Evolutionary conservation across 2,113 vertebrate species (phyloP).

Genomic region (Bucco capensis): DNA sequence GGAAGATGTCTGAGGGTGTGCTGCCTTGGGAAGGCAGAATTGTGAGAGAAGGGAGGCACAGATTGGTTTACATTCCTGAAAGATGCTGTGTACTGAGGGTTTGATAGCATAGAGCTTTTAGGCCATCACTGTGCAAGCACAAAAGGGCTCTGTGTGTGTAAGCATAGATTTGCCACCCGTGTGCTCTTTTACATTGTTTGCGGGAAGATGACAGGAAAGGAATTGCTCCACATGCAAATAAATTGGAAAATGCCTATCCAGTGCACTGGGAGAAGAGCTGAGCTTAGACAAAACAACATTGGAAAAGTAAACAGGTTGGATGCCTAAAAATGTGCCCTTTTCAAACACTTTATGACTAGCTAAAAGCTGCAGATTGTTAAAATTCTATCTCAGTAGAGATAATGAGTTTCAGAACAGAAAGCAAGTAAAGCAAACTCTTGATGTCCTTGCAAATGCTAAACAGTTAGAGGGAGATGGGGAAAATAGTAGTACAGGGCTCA

Average conservation of each 20-base stretch:
- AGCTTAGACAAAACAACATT: neutral
- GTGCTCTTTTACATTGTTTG: neutral
- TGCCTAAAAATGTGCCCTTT: neutral
- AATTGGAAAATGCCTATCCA: neutral
- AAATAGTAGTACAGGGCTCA: neutral
- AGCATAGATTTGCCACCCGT: neutral
- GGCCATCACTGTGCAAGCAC: neutral
- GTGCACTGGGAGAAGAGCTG: neutral
- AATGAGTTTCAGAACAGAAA: constrained; percentile 15
- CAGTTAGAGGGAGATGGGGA: neutral
- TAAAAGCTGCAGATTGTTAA: neutral
- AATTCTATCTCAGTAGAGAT: neutral
- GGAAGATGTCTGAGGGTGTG: neutral
- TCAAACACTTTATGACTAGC: neutral
- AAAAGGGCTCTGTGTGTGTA: neutral
- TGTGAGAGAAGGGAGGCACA: neutral
- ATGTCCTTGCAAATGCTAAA: neutral
- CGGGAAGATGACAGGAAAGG: neutral
- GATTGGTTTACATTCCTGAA: neutral
- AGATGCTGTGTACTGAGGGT: neutral
- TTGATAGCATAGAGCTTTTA: neutral
- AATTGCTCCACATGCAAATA: constrained; percentile 27
- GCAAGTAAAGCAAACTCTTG: neutral
- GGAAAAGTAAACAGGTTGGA: neutral
- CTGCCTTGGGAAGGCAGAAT: neutral